Evolutionary conservation across 2,113 vertebrate species (phyloP), one percentile per base, ranked within the genome.

Genomic region (Callionymus lyra): DNA sequence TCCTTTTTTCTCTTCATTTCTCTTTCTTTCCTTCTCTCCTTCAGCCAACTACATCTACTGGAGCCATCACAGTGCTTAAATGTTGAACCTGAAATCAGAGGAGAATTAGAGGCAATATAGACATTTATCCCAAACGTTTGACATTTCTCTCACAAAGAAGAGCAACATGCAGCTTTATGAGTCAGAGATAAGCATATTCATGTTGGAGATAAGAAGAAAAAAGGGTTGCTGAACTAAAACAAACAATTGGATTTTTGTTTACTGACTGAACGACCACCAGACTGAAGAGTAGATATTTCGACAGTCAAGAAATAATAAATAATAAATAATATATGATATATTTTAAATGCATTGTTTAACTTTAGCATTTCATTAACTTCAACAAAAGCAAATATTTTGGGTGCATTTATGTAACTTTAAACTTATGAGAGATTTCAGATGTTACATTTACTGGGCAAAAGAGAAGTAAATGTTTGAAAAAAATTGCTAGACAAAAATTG

Each of bases 1-100:
- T 79, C 72, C 70, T 80, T 82, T 65, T n/a, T n/a, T n/a, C n/a
- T n/a, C n/a, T n/a, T n/a, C 56, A 63, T 80, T 65, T 79, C 43
- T 50, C 21, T 19, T 35, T 46, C 57, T 61, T 56, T 38, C n/a
- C 15, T 11, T 10, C 10, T 10, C 15, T 16, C 9, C 38, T 3
- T 13, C 34, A 12, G 8, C 10, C 12, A 10, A 3, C 12, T 2
- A 4, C 16, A 12, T 14, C 15, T 43, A 51, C 44, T 38, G 40
- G 35, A 47, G 63, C 41, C 57, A 68, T 55, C 53, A 14, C 46
- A 39, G 34, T 47, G 41, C 59, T 47, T 44, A 53, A 59, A 42
- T 13, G 6, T 17, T 57, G 57, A 53, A 21, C 38, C 13, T n/a
- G 42, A 36, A 39, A 32, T 65, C 47, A 45, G 6, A 49, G 16